phyloP scores from a whole-genome alignment of 2,888 invertebrate species.

The Lomographa bimaculata region DNA sequence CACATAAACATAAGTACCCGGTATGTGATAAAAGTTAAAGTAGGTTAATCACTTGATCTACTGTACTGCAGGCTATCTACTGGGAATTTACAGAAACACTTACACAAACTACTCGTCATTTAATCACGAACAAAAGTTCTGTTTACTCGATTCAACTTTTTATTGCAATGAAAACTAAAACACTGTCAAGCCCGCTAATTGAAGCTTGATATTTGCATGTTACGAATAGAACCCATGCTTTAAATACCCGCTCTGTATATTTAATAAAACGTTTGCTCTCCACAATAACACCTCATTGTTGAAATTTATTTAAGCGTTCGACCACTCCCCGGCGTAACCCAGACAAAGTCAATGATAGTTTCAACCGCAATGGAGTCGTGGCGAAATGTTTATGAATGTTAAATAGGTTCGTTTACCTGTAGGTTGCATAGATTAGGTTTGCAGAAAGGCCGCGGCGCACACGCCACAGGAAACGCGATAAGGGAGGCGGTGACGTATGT shows the following conservation, averaged over 20 bases:
- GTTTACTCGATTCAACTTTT: conserved; percentile 1
- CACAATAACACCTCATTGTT: conserved; percentile 25
- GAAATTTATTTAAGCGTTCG: conserved; percentile 25
- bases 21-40: conserved; percentile 13
- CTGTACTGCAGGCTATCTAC: conserved; percentile 14
- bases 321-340: conserved; percentile 17
- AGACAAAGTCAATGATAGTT: conserved; percentile 32
- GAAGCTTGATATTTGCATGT: too few species aligned
- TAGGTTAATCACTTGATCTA: conserved; percentile 18
- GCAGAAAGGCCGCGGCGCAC: conserved; percentile 38
- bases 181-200: too few species aligned
- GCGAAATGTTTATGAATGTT: conserved; percentile 38
- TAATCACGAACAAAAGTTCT: conserved; percentile 11
- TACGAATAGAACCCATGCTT: too few species aligned
- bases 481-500: conserved; percentile 49
- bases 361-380: conserved; percentile 22
- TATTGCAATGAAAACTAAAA: background rate
- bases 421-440: conserved; percentile 48
- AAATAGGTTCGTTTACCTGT: conserved; percentile 49
- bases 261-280: conserved; percentile 13
- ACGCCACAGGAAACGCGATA: conserved; percentile 61
- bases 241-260: background rate
- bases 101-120: conserved; percentile 9
- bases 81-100: conserved; percentile 7
- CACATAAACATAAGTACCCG: background rate